Percentiles rank a stretch among this genome's conserved stretches.
Conservation (phyloP, 2,797 vertebrate genomes). For the Uromys caudimaculatus region DNA sequence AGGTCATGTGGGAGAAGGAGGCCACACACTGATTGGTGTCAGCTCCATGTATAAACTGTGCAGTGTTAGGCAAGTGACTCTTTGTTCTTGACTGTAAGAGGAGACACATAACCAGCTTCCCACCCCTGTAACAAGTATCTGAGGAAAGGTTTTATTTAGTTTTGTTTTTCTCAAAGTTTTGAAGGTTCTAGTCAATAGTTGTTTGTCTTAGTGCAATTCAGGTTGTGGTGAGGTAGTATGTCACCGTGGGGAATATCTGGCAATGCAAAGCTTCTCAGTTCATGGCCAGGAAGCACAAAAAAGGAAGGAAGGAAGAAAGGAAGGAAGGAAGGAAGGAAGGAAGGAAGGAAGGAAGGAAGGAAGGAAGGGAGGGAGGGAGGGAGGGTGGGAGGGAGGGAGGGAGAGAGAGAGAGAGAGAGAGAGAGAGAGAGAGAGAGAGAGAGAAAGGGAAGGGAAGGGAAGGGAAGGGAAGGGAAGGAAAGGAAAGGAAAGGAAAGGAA, state of each 20-base stretch:
- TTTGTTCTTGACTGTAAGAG: not conserved
- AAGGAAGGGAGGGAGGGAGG: too few relatives aligned
- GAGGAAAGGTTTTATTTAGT: not conserved
- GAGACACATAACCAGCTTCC: not conserved
- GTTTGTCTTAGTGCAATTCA: too few relatives aligned
- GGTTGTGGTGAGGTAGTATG: not conserved
- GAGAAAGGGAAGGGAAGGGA: too few relatives aligned
- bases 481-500: too few relatives aligned
- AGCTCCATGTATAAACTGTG: not conserved
- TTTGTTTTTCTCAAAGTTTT: not conserved
- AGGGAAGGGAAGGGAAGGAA: too few relatives aligned
- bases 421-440: too few relatives aligned
- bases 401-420: too few relatives aligned
- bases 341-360: too few relatives aligned
- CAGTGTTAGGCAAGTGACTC: not conserved
- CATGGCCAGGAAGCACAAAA: not conserved
- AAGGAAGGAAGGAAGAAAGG: too few relatives aligned
- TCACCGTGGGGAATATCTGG: not conserved
- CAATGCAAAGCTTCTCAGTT: not conserved
- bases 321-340: too few relatives aligned
- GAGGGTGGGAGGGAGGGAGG: too few relatives aligned
- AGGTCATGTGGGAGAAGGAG: accelerated
- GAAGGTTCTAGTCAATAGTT: not conserved
- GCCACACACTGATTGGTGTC: not conserved
- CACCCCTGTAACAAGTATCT: not conserved